Evolutionary conservation across 2,113 vertebrate genomes (phyloP).

Genomic region (Diadophis punctatus): DNA sequence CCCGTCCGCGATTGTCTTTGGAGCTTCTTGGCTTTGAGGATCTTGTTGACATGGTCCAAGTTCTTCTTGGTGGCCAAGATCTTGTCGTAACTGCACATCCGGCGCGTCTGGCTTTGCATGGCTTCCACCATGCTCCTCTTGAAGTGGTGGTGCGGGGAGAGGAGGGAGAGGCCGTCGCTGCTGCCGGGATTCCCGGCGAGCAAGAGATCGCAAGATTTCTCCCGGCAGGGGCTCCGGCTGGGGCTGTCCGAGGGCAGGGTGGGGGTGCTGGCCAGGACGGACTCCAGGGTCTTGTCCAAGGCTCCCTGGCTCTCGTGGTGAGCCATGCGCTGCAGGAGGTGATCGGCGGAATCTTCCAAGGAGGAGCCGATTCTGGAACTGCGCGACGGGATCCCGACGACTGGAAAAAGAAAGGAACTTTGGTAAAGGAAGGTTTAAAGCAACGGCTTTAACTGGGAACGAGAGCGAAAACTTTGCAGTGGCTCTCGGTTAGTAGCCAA

Average conservation of each 20-base stretch:
- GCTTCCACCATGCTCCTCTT: conserved; percentile 77
- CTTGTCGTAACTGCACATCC: conserved; percentile 80
- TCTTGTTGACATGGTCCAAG: conserved; percentile 80
- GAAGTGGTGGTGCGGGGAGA: conserved; percentile 61
- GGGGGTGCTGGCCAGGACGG: conserved; percentile 53
- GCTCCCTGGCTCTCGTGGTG: conserved; percentile 63
- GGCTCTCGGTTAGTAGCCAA: background rate
- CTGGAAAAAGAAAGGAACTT: conserved; percentile 45
- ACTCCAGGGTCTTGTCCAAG: conserved; percentile 66
- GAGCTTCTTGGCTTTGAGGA: conserved; percentile 79
- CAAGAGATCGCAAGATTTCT: conserved; percentile 58
- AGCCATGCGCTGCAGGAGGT: conserved; percentile 67
- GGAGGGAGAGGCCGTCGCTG: conserved; percentile 36
- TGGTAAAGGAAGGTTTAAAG: background rate
- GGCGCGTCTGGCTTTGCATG: conserved; percentile 75
- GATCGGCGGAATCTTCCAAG: conserved; percentile 66
- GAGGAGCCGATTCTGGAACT: conserved; percentile 49
- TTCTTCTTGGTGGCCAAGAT: conserved; percentile 82
- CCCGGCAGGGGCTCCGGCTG: conserved; percentile 60
- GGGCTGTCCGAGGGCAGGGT: conserved; percentile 59
- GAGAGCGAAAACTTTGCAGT: background rate
- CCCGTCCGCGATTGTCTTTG: conserved; percentile 75
- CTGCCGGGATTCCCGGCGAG: conserved; percentile 45
- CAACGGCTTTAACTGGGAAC: background rate
- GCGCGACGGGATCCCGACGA: conserved; percentile 41